Evolutionary conservation across 2,113 vertebrate genomes (phyloP).

Genomic region (Gnathonemus longibarbis): DNA sequence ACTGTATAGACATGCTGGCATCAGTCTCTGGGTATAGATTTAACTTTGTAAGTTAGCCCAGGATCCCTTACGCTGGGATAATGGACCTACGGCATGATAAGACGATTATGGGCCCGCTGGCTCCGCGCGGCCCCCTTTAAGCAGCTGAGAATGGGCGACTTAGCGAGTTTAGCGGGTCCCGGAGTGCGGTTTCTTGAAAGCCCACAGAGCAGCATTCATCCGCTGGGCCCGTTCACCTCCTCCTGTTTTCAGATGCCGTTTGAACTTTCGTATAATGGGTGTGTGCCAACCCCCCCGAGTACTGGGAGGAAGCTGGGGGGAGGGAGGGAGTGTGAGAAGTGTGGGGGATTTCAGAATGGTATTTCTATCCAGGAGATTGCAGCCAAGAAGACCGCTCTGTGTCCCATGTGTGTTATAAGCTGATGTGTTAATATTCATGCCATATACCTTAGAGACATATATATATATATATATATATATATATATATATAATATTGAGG

Average conservation of each 20-base stretch:
- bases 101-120: constrained; percentile 24
- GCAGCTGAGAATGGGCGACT: constrained; percentile 4
- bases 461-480: not conserved
- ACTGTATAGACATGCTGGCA: constrained; percentile 38
- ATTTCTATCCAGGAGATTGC: not conserved
- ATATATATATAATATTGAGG: not conserved
- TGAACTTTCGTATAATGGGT: constrained; percentile 14
- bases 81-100: constrained; percentile 42
- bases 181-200: constrained; percentile 23
- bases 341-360: not conserved
- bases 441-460: not conserved
- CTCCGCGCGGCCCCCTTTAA: constrained; percentile 19
- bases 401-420: not conserved
- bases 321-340: not conserved
- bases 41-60: constrained; percentile 41
- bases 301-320: constrained; percentile 12
- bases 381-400: not conserved
- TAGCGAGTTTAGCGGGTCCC: constrained; percentile 32
- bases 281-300: constrained; percentile 11
- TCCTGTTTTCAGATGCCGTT: constrained; percentile 11
- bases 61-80: constrained; percentile 37
- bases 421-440: not conserved
- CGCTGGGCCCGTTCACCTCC: not conserved
- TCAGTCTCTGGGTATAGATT: constrained; percentile 37
- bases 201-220: constrained; percentile 27